These are phyloP conservation scores for Psilopsiagon aurifrons DNA, from an alignment of 2,113 vertebrate genomes.

Conservation along the genomic window DNA sequence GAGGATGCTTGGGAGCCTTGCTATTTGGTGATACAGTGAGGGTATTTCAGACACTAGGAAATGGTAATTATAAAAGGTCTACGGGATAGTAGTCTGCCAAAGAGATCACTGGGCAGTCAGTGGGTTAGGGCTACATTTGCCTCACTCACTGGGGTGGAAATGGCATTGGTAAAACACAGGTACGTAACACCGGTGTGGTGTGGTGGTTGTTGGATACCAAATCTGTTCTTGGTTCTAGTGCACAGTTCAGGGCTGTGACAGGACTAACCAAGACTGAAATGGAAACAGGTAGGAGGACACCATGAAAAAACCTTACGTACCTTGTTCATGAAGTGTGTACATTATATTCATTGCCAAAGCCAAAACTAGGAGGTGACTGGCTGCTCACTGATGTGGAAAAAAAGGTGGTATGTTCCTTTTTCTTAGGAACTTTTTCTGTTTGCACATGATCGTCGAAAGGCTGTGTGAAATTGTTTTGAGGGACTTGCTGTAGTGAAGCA, in stretches of 20 bases:
- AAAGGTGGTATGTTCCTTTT: not conserved
- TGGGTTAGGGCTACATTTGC: not conserved
- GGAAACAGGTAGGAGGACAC: not conserved
- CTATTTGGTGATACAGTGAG: not conserved
- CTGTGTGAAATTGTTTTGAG: not conserved
- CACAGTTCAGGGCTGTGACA: not conserved
- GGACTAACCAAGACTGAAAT: not conserved
- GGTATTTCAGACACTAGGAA: not conserved
- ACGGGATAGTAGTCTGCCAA: not conserved
- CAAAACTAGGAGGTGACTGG: not conserved
- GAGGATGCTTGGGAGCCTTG: not conserved
- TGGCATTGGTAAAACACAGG: not conserved
- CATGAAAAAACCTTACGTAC: accelerated
- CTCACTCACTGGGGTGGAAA: not conserved
- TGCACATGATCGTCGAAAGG: not conserved
- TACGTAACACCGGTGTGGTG: not conserved
- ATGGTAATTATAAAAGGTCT: not conserved
- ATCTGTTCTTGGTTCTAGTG: not conserved
- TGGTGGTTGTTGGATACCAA: not conserved
- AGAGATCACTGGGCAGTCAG: not conserved
- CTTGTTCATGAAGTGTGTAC: not conserved
- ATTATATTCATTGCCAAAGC: not conserved
- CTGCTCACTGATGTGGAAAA: not conserved
- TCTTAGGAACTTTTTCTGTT: not conserved
- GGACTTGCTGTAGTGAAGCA: not conserved